Evolutionary conservation across 2,888 invertebrate genomes (phyloP).

Genomic region (Orthosia gothica): DNA sequence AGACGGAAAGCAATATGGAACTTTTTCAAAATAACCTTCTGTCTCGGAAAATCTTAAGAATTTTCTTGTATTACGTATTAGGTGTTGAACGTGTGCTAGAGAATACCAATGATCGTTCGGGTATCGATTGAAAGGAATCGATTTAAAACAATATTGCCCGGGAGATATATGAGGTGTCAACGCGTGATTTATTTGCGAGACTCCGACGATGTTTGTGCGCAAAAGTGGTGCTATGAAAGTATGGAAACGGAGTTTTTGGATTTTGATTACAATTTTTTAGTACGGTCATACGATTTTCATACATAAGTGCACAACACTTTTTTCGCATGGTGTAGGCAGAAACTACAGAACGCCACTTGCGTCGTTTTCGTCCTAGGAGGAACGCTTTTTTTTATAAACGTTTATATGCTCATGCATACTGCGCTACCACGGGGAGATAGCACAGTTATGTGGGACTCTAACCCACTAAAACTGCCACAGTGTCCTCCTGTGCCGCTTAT

Average conservation of each 20-base stretch:
- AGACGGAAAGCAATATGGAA: conserved; percentile 26
- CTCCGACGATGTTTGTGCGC: conserved; percentile 58
- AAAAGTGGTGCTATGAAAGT: conserved; percentile 34
- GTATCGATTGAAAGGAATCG: conserved; percentile 70
- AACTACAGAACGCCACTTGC: too few species aligned
- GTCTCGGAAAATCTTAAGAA: conserved; percentile 51
- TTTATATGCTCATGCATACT: too few species aligned
- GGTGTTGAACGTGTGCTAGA: conserved; percentile 62
- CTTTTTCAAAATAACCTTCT: conserved; percentile 54
- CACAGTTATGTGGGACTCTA: too few species aligned
- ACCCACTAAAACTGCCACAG: too few species aligned
- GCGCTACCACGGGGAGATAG: too few species aligned
- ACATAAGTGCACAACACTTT: too few species aligned
- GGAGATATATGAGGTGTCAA: conserved; percentile 87
- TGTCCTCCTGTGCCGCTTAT: too few species aligned
- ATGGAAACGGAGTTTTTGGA: conserved; percentile 43
- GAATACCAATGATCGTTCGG: conserved; percentile 74
- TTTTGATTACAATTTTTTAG: not conserved
- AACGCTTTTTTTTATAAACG: too few species aligned
- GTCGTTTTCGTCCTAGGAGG: too few species aligned
- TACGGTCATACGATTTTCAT: too few species aligned
- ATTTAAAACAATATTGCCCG: conserved; percentile 79
- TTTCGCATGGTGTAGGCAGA: too few species aligned
- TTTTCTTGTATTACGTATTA: conserved; percentile 70
- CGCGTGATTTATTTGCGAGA: conserved; percentile 84